Base-by-base conservation (phyloP, 64 coral and sea anemone genomes). In the Stichodactyla mertensii region DNA sequence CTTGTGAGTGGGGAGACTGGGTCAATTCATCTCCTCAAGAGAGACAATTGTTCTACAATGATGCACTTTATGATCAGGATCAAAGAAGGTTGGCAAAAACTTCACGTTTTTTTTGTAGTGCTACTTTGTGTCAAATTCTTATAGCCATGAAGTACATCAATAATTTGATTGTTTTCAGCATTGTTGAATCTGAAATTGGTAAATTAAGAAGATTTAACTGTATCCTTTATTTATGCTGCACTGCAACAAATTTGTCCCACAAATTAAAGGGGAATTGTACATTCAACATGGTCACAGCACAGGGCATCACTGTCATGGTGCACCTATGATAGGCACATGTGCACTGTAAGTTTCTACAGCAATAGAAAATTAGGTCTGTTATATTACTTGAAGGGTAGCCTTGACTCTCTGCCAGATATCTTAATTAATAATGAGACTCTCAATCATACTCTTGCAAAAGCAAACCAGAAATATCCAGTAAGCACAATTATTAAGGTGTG, bases 121-220 rank as follows among this genome's bases (percentile, higher is more conserved):
- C 10, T 57, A 6, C 13, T 85, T 18, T 85, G 4, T 85, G 4
- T 10, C 69, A 87, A 55, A 0, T 26, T 78, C 26, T n/a, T 77
- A 87, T 23, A 77, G 2, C 2, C 14, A 12, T 66, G 8, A 2
- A 45, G 2, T 28, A 27, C 31, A 20, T 57, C 20, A 54, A 58
- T 56, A 12, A 13, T 20, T 52, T 10, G 9, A 52, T 71, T 23
- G 36, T 18, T 67, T 64, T 28, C 61, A 94, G 93, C 77, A 61
- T 85, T 86, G 82, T 90, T 20, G 67, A 77, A 66, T 56, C 22
- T 27, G 93, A 94, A 88, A 61, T 94, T 12, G 81, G 87, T 54
- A 94, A 94, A 87, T 90, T 91, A 57, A 87, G 87, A 77, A 64
- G 89, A 86, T 94, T 91, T 78, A 94, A 94, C 61, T 91, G 93